These are phyloP conservation scores for Chionodraco myersi DNA, from an alignment of 2,113 vertebrate species.

Conservation along the genomic window DNA sequence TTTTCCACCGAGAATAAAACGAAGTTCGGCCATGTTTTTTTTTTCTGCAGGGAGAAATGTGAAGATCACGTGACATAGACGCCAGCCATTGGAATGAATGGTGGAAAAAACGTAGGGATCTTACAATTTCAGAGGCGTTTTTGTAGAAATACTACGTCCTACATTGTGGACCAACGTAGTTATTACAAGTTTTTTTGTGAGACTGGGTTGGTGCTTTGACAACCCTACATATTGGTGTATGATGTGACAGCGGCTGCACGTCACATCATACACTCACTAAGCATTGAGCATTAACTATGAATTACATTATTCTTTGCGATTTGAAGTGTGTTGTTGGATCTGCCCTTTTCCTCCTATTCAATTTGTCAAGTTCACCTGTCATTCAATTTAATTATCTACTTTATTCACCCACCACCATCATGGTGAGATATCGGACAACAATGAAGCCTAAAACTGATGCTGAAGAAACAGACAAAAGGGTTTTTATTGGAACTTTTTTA, in stretches of 20 bases:
- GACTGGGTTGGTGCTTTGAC: not conserved
- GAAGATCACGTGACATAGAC: too few species aligned
- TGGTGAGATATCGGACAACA: constrained; percentile 26
- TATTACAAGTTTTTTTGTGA: too few species aligned
- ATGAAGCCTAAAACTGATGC: constrained; percentile 27
- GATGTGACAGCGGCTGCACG: constrained; percentile 1
- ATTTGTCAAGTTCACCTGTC: constrained; percentile 61
- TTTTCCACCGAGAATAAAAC: too few species aligned
- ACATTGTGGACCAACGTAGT: too few species aligned
- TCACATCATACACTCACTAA: constrained; percentile 11
- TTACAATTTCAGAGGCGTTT: too few species aligned
- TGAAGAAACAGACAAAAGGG: constrained; percentile 1
- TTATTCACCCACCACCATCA: constrained; percentile 19
- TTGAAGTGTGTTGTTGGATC: constrained; percentile 25
- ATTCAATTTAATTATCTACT: constrained; percentile 48
- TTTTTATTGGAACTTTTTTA: constrained; percentile 1
- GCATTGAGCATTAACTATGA: not conserved
- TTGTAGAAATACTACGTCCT: too few species aligned
- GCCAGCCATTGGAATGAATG: too few species aligned
- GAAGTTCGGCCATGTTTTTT: too few species aligned
- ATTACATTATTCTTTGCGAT: constrained; percentile 27
- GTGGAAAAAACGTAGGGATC: too few species aligned
- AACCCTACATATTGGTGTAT: not conserved
- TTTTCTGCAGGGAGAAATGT: too few species aligned
- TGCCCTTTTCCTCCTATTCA: constrained; percentile 37